Conservation (phyloP, 2,888 invertebrate species). For the Coecobrya sp. region DNA sequence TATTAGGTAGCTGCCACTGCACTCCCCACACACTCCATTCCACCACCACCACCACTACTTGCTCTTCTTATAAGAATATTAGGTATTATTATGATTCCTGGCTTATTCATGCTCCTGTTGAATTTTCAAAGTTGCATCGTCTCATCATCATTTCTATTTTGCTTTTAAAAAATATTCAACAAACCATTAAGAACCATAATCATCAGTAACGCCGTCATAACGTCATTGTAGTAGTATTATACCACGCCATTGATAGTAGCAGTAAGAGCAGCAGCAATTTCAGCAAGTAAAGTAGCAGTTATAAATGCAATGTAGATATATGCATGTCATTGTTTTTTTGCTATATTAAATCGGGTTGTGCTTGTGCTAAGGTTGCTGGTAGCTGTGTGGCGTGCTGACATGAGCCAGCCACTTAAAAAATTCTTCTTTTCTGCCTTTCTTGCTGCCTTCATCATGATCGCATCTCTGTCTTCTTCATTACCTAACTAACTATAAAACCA, state of each 20-base stretch:
- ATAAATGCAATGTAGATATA: constrained; percentile 15
- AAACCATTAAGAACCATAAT: constrained; percentile 55
- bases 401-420: constrained; percentile 40
- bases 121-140: constrained; percentile 11
- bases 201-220: constrained; percentile 28
- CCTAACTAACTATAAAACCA: constrained; percentile 54
- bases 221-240: constrained; percentile 4
- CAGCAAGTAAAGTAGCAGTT: constrained; percentile 38
- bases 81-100: neutral
- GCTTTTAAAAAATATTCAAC: constrained; percentile 41
- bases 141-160: constrained; percentile 25
- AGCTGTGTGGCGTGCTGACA: constrained; percentile 18
- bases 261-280: neutral
- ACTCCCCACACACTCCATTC: constrained; percentile 40
- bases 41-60: neutral
- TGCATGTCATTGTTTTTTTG: constrained; percentile 4
- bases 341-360: constrained; percentile 24
- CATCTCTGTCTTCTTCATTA: constrained; percentile 19
- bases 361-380: constrained; percentile 28
- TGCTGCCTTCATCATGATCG: neutral
- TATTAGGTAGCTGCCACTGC: constrained; percentile 60
- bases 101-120: constrained; percentile 9
- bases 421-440: neutral
- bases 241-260: neutral
- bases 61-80: neutral